Evolutionary conservation across 2,888 invertebrate genomes (phyloP).

Genomic region (Lycophotia porphyrea): DNA sequence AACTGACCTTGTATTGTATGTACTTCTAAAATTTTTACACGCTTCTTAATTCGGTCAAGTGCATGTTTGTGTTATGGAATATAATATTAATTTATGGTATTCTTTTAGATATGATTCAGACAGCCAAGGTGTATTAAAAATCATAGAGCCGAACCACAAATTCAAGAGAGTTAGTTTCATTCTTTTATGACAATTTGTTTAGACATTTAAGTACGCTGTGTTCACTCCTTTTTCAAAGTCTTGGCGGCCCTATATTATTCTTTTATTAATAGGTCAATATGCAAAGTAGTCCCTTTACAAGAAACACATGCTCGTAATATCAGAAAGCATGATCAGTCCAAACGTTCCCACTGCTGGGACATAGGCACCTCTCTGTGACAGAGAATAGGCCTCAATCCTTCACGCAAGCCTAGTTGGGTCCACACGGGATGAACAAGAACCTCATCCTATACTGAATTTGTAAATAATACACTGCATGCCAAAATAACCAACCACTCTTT

Average conservation of each 20-base stretch:
- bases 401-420: neutral
- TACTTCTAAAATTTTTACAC: conserved; percentile 55
- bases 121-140: neutral
- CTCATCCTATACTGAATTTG: neutral
- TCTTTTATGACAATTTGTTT: neutral
- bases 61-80: conserved; percentile 45
- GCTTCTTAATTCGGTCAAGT: conserved; percentile 62
- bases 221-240: neutral
- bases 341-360: neutral
- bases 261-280: neutral
- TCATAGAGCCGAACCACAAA: neutral
- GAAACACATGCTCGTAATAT: neutral
- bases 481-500: conserved; percentile 4
- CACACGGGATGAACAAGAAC: neutral
- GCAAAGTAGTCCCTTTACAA: neutral
- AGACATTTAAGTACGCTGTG: neutral
- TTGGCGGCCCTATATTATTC: neutral
- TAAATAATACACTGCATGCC: conserved; percentile 4
- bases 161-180: neutral
- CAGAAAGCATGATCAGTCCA: neutral
- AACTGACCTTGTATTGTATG: conserved; percentile 52
- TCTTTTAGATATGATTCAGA: neutral
- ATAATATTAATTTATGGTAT: neutral
- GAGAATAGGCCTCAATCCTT: neutral
- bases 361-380: neutral